These are phyloP conservation scores for Sesia apiformis DNA, from an alignment of 2,888 invertebrate species.

Conservation along the genomic window DNA sequence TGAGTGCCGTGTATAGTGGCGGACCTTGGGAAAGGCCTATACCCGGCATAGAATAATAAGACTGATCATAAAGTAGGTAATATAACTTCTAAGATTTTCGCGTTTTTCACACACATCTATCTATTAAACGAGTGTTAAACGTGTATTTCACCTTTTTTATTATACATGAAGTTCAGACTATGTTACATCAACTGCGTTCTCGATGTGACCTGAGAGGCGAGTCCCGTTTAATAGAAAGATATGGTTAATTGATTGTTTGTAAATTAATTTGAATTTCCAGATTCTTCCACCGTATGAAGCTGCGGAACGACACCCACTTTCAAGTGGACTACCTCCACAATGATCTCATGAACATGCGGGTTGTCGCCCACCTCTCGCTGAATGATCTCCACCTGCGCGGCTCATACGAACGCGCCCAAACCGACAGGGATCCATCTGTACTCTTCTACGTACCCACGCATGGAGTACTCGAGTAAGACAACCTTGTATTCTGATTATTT, in stretches of 20 bases:
- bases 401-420: constrained; percentile 36
- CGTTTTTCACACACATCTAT: no score
- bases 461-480: constrained; percentile 43
- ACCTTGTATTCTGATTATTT: no score
- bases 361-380: constrained; percentile 25
- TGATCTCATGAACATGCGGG: constrained; percentile 30
- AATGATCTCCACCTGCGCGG: constrained; percentile 48
- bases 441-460: constrained; percentile 38
- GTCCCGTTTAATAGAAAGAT: not conserved
- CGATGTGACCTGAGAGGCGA: not conserved
- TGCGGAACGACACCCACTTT: constrained; percentile 49
- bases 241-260: not conserved
- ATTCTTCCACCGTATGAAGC: constrained; percentile 56
- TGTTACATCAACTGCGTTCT: no score
- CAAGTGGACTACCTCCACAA: constrained; percentile 28
- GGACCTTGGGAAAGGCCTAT: no score
- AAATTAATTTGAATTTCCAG: constrained; percentile 16
- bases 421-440: constrained; percentile 19
- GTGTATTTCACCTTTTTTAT: no score
- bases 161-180: no score
- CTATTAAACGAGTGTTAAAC: no score
- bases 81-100: no score
- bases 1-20: no score
- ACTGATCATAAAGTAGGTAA: no score
- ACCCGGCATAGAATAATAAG: no score